Evolutionary conservation across 2,888 invertebrate species (phyloP).

Genomic region (Andrena dorsata): DNA sequence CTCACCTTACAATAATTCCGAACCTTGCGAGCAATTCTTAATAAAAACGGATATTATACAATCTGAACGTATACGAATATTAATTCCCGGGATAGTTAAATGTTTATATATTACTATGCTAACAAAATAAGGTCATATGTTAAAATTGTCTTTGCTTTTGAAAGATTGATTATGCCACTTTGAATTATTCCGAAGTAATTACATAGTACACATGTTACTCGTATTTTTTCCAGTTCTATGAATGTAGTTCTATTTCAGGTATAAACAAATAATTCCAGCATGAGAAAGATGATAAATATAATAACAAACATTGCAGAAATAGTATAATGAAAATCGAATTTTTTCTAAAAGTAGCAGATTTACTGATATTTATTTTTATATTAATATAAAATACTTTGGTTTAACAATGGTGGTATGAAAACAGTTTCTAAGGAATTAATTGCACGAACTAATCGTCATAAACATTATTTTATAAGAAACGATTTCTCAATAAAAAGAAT

Average conservation of each 20-base stretch:
- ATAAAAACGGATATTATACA: not conserved
- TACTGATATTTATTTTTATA: not conserved
- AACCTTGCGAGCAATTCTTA: not conserved
- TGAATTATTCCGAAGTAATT: not conserved
- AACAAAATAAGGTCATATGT: not conserved
- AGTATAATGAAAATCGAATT: not conserved
- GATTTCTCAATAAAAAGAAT: too few species aligned
- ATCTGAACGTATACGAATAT: not conserved
- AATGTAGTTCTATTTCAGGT: too few species aligned
- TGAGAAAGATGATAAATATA: too few species aligned
- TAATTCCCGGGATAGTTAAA: not conserved
- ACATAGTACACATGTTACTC: not conserved
- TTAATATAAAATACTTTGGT: not conserved
- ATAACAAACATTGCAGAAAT: not conserved
- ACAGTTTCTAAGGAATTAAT: too few species aligned
- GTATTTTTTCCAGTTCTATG: too few species aligned
- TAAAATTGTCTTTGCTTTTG: conserved; percentile 2
- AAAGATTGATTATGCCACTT: conserved; percentile 3
- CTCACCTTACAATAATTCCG: not conserved
- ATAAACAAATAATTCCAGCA: too few species aligned
- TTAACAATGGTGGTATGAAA: not conserved
- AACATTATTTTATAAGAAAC: too few species aligned
- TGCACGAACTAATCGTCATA: too few species aligned
- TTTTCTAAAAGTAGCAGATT: not conserved
- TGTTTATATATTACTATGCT: not conserved